phyloP scores from a whole-genome alignment of 2,113 vertebrate species.

The Rhagologus leucostigma region DNA sequence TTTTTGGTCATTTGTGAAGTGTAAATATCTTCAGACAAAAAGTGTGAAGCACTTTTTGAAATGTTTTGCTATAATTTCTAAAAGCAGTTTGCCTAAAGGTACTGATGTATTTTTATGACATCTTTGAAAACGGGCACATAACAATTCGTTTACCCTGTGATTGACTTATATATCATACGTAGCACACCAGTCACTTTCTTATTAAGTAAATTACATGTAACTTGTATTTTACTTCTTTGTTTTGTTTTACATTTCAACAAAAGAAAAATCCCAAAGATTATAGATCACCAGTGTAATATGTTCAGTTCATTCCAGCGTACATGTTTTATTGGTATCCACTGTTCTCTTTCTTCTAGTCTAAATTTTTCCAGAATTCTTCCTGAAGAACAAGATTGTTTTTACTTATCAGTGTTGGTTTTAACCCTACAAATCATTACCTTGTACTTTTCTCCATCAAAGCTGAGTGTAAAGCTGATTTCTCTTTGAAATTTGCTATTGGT shows the following conservation, averaged over 20 bases:
- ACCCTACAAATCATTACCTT: neutral
- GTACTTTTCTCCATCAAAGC: neutral
- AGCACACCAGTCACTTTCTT: neutral
- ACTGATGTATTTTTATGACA: neutral
- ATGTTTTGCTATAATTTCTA: neutral
- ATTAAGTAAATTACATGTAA: neutral
- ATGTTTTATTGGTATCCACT: neutral
- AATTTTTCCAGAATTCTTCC: neutral
- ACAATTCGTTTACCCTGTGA: neutral
- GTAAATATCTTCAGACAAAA: neutral
- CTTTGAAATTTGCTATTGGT: neutral
- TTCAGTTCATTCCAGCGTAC: neutral
- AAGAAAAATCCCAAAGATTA: neutral
- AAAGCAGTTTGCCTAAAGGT: neutral
- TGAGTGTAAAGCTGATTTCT: neutral
- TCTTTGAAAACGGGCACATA: neutral
- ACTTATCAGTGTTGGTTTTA: neutral
- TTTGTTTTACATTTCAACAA: neutral
- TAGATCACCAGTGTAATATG: neutral
- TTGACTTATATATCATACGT: fast-evolving
- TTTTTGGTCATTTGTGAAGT: neutral
- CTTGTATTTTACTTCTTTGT: neutral
- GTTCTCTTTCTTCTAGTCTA: neutral
- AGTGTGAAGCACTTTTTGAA: neutral
- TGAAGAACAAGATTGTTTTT: neutral